Evolutionary conservation across 2,888 invertebrate genomes (phyloP).

Genomic region (Protonemura montana): DNA sequence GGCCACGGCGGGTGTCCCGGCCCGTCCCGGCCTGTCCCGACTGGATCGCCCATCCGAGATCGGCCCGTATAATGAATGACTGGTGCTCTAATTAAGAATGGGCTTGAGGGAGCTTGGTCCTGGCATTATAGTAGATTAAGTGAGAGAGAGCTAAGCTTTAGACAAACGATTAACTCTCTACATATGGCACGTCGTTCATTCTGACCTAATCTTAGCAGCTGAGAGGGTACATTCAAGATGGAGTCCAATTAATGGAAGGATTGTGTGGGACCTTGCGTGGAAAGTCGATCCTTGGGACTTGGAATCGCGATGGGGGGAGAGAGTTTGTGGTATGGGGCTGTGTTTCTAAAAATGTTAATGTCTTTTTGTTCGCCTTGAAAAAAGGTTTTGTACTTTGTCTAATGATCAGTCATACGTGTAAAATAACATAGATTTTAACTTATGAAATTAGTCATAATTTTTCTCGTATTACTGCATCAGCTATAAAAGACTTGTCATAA

Average conservation of each 20-base stretch:
- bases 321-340: background rate
- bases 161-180: constrained; percentile 26
- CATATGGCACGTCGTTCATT: constrained; percentile 36
- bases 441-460: background rate
- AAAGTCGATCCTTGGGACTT: background rate
- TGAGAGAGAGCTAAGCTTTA: constrained; percentile 22
- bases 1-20: background rate
- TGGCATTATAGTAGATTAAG: constrained; percentile 40
- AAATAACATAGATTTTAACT: no score
- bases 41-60: background rate
- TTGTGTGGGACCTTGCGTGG: background rate
- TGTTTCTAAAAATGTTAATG: background rate
- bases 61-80: constrained; percentile 35
- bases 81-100: constrained; percentile 38
- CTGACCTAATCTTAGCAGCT: constrained; percentile 38
- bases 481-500: background rate
- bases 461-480: background rate
- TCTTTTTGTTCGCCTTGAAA: no score
- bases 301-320: background rate
- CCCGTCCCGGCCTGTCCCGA: background rate
- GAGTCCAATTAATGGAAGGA: constrained; percentile 1
- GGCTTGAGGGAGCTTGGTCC: constrained; percentile 35
- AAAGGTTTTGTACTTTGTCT: no score
- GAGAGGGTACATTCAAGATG: constrained; percentile 27
- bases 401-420: no score